Evolutionary conservation across 1,140 invertebrate species (phyloP).

Genomic region (Tachypleus tridentatus): DNA sequence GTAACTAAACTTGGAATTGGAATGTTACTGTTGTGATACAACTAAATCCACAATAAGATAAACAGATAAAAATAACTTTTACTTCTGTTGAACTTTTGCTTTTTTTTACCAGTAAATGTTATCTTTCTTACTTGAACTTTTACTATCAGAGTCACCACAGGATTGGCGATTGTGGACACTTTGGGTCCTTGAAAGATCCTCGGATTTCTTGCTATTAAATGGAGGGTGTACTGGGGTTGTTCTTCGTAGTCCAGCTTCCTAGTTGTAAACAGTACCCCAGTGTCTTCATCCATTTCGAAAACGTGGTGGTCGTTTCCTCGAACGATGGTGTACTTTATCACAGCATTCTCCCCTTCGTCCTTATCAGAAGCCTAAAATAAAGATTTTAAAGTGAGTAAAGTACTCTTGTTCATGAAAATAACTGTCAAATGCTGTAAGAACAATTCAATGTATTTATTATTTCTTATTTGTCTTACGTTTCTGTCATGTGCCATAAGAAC

Average conservation of each 20-base stretch:
- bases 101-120: too few species aligned
- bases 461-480: too few species aligned
- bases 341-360: constrained; percentile 34
- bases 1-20: too few species aligned
- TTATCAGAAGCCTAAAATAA: constrained; percentile 30
- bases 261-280: constrained; percentile 29
- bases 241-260: constrained; percentile 27
- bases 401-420: too few species aligned
- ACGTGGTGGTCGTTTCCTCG: constrained; percentile 33
- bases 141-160: constrained; percentile 26
- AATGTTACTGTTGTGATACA: too few species aligned
- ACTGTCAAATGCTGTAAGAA: too few species aligned
- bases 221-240: constrained; percentile 24
- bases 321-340: constrained; percentile 35
- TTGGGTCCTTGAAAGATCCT: constrained; percentile 27
- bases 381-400: not conserved
- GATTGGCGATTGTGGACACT: constrained; percentile 23
- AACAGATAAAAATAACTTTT: too few species aligned
- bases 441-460: too few species aligned
- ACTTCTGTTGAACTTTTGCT: too few species aligned
- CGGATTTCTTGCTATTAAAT: constrained; percentile 27
- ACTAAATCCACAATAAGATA: too few species aligned
- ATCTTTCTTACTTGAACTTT: constrained; percentile 12
- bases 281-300: constrained; percentile 34
- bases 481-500: too few species aligned